Evolutionary conservation across 2,797 vertebrate genomes (phyloP), one percentile per base, ranked within the genome.

Genomic region (Tangara arthus): DNA sequence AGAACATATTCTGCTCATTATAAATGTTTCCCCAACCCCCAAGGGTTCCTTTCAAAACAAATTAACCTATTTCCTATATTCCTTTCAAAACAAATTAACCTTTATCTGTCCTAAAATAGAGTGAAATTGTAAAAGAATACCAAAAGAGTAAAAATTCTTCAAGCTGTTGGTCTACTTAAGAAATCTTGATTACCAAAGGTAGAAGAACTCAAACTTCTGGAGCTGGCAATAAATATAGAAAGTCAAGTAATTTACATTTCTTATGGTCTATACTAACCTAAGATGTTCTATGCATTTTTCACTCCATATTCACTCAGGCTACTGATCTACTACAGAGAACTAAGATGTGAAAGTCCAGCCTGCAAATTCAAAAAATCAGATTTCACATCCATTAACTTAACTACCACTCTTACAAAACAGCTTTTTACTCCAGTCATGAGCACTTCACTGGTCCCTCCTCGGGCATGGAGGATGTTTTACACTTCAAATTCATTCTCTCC

Each of bases 341-440:
- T 46, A 46, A 66, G 55, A 60, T 56, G 42, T 39, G 42, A 57
- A 90, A 88, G 77, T 76, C 26, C 35, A 53, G 27, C 46, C 24
- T 66, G 70, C 27, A 92, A 81, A 68, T 55, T 69, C 35, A 81
- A 63, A 93, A 79, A 42, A 55, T 6, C 34, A 82, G 70, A 55
- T 71, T 94, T 87, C 22, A 55, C 35, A 52, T 14, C 68, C 60
- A 63, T 82, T 82, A 94, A 95, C 42, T 93, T 76, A 82, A 55
- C 63, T 50, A 64, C 76, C 42, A 66, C 52, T 66, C 55, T 42
- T 49, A 64, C 49, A 90, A 72, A 68, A 35, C 78, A 88, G 34
- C 46, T 69, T 63, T 76, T 59, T 76, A 14, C 52, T 19, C 83
- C 44, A 47, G 34, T 84, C 77, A 61, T 9, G 23, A 92, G 72